Conservation (phyloP, 2,888 invertebrate species). For the Eutolmus rufibarbis region DNA sequence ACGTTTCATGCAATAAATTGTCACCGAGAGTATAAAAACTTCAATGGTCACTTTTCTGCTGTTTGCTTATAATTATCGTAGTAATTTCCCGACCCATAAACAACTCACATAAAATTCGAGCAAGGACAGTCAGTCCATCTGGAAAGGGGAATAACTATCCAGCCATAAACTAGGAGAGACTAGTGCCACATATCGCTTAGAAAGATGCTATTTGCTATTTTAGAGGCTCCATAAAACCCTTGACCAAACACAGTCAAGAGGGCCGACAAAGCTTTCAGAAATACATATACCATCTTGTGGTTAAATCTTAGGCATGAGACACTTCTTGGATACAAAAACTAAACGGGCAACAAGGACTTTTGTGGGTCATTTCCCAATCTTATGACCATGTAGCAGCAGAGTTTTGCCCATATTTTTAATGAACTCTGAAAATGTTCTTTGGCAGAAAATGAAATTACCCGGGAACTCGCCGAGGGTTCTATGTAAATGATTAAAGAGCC, state of each 20-base stretch:
- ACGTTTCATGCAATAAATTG: background rate
- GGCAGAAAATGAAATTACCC: background rate
- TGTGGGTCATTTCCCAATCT: background rate
- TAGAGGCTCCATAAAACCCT: background rate
- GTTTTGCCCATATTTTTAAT: background rate
- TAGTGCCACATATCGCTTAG: background rate
- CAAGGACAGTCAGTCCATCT: background rate
- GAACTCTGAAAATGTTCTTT: background rate
- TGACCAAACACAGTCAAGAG: background rate
- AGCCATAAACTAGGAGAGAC: background rate
- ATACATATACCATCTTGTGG: background rate
- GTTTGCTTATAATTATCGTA: background rate
- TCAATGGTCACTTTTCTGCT: background rate
- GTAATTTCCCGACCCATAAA: background rate
- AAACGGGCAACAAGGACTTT: background rate
- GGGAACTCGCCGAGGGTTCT: background rate
- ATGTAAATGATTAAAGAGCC: background rate
- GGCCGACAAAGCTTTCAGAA: background rate
- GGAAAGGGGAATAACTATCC: background rate
- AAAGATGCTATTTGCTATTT: background rate
- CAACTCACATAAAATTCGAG: background rate
- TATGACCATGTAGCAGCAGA: background rate
- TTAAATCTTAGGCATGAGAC: background rate
- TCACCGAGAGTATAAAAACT: background rate
- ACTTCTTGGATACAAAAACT: background rate